These are phyloP conservation scores for Sialia sialis DNA, from an alignment of 2,113 vertebrate genomes.

Conservation along the genomic window DNA sequence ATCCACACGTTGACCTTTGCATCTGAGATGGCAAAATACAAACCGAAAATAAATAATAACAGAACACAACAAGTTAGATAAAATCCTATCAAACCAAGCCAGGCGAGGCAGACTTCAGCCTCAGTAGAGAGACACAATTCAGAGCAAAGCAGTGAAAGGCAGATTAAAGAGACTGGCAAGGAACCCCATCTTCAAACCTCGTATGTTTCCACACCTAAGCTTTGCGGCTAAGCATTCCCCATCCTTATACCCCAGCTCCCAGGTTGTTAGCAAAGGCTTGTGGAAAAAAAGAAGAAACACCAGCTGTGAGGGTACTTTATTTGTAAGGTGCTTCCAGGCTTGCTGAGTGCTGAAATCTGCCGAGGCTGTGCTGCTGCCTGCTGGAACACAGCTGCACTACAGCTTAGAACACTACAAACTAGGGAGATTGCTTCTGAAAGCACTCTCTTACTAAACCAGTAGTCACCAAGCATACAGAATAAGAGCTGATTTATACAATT, in stretches of 20 bases:
- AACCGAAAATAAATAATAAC: background rate
- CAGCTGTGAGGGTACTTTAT: rapidly evolving
- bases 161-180: background rate
- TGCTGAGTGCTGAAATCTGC: background rate
- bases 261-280: background rate
- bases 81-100: background rate
- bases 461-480: background rate
- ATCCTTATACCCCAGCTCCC: background rate
- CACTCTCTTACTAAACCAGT: background rate
- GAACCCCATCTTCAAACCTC: background rate
- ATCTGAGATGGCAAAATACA: background rate
- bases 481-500: background rate
- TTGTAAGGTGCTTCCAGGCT: background rate
- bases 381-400: slow-evolving; percentile 26
- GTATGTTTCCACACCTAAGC: background rate
- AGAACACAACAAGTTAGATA: background rate
- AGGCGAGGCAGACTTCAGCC: background rate
- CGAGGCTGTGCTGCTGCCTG: slow-evolving; percentile 33
- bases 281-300: background rate
- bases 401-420: background rate
- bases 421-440: background rate
- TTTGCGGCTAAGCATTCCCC: background rate
- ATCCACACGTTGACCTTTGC: rapidly evolving
- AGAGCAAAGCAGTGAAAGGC: background rate
- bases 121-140: background rate